Evolutionary conservation across 1,140 invertebrate genomes (phyloP).

Genomic region (Catajapyx aquilonaris): DNA sequence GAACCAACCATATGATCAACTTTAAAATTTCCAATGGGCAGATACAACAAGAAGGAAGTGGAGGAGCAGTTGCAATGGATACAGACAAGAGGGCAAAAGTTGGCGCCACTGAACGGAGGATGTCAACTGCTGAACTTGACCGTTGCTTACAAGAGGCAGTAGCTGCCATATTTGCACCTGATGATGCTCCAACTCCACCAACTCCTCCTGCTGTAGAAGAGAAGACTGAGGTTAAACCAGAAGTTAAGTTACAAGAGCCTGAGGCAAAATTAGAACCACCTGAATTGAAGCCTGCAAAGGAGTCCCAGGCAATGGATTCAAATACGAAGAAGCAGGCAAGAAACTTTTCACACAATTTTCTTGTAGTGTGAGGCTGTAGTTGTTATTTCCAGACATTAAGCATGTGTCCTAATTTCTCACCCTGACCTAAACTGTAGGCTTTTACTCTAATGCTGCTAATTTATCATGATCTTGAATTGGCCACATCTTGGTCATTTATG

Average conservation of each 20-base stretch:
- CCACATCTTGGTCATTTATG: no score
- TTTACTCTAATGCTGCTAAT: no score
- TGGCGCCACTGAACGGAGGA: conserved; percentile 2
- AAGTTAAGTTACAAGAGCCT: conserved; percentile 22
- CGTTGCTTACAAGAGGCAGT: conserved; percentile 19
- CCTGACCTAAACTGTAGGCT: no score
- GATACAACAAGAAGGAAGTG: conserved; percentile 23
- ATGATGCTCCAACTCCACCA: conserved; percentile 21
- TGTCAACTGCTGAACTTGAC: conserved; percentile 16
- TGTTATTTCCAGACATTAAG: no score
- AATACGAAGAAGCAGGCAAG: conserved; percentile 17
- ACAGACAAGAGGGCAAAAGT: conserved; percentile 5
- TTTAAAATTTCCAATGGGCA: conserved; percentile 31
- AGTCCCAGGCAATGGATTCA: conserved; percentile 18
- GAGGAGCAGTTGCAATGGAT: conserved; percentile 18
- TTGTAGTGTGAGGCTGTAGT: no score
- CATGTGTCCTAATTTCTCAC: no score
- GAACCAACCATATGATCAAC: conserved; percentile 27
- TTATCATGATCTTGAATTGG: no score
- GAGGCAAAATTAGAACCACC: conserved; percentile 13
- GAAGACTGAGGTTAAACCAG: conserved; percentile 22
- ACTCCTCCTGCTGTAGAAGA: conserved; percentile 19
- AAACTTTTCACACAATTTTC: no score
- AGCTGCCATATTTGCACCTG: conserved; percentile 18
- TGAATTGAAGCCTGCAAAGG: conserved; percentile 14